phyloP scores from a whole-genome alignment of 1,140 invertebrate genomes.

The Drosophila santomea region DNA sequence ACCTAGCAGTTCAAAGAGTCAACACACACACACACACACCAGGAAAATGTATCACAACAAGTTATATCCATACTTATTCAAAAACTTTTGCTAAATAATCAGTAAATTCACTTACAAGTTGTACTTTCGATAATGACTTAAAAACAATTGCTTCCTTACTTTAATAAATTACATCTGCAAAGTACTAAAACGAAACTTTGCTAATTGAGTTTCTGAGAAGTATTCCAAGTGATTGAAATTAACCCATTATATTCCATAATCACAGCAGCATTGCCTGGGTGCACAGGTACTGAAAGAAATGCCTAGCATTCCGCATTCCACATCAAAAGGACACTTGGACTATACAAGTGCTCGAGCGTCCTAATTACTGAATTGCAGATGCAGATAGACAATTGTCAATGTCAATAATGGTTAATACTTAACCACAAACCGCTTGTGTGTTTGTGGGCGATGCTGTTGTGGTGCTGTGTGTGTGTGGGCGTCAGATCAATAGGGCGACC shows the following conservation, averaged over 20 bases:
- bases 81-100: too few relatives aligned
- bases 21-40: not conserved
- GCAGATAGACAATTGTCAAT: conserved; percentile 75
- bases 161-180: too few relatives aligned
- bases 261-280: not conserved
- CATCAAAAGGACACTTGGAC: conserved; percentile 47
- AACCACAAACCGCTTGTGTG: conserved; percentile 34
- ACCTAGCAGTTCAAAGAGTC: not conserved
- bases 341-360: conserved; percentile 31
- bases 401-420: conserved; percentile 80
- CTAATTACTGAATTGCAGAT: conserved; percentile 51
- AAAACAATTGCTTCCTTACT: too few relatives aligned
- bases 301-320: not conserved
- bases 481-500: conserved; percentile 75
- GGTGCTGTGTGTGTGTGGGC: conserved; percentile 38
- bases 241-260: not conserved
- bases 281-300: not conserved
- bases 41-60: too few relatives aligned
- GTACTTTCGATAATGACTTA: too few relatives aligned
- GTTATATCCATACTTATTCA: too few relatives aligned
- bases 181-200: too few relatives aligned
- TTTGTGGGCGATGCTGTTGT: conserved; percentile 1
- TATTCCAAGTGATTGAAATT: too few relatives aligned
- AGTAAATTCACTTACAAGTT: too few relatives aligned
- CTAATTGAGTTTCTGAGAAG: too few relatives aligned